Percentiles rank a stretch among this genome's conserved stretches.
Conservation (phyloP, 2,113 vertebrate genomes). For the Calonectris borealis region DNA sequence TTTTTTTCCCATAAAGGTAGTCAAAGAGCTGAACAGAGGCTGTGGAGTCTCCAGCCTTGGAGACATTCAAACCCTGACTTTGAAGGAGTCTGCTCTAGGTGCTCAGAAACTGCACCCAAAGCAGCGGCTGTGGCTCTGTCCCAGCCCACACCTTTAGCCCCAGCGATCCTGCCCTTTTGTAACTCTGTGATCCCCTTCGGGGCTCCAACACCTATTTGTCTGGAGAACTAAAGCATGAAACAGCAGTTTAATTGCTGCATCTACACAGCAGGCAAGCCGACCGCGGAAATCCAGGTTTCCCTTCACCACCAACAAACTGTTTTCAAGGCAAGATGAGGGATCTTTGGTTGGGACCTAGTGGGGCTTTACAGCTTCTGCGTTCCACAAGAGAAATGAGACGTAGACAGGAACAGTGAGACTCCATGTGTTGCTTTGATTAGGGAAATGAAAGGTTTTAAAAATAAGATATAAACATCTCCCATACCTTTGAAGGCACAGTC, state of each 20-base stretch:
- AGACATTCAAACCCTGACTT: fast-evolving
- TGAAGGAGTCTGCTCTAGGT: not conserved
- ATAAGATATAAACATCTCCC: not conserved
- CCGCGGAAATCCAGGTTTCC: fast-evolving
- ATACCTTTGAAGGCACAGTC: not conserved
- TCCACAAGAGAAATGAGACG: not conserved
- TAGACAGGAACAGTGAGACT: not conserved
- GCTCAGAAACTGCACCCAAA: not conserved
- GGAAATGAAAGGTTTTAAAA: not conserved
- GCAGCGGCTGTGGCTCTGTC: not conserved
- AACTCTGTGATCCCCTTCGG: not conserved
- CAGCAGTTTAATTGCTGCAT: not conserved
- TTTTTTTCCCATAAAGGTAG: no score
- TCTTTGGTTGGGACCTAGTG: not conserved
- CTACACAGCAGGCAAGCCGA: not conserved
- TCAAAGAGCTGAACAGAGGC: not conserved
- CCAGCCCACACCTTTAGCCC: not conserved
- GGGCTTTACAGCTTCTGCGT: not conserved
- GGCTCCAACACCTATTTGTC: not conserved
- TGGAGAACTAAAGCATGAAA: not conserved
- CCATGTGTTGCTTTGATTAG: not conserved
- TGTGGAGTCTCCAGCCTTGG: not conserved
- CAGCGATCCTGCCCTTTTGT: not conserved
- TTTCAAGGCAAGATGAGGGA: not conserved
- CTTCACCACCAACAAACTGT: not conserved